Conservation (phyloP, 2,888 invertebrate species). For the Erannis defoliaria region DNA sequence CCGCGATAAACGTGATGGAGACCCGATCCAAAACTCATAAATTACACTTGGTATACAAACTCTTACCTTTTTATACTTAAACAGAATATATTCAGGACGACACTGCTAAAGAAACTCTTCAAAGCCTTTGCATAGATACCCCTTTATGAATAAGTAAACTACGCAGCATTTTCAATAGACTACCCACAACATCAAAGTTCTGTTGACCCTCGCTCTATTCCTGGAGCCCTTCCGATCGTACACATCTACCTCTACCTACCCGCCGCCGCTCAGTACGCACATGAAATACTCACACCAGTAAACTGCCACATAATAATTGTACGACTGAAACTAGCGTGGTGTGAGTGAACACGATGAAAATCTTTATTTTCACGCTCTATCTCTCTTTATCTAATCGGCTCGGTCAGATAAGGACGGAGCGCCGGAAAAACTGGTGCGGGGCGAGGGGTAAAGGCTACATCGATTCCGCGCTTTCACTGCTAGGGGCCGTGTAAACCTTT, state of each 20-base stretch:
- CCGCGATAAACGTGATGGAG: conserved; percentile 55
- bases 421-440: conserved; percentile 86
- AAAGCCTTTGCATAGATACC: conserved; percentile 40
- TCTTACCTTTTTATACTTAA: conserved; percentile 37
- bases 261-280: conserved; percentile 57
- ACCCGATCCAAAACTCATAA: conserved; percentile 56
- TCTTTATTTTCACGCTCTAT: conserved; percentile 87
- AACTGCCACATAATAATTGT: conserved; percentile 71
- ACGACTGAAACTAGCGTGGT: conserved; percentile 74
- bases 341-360: conserved; percentile 87
- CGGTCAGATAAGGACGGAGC: conserved; percentile 85
- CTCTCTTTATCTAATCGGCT: conserved; percentile 86
- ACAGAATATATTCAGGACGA: conserved; percentile 37
- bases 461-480: conserved; percentile 87
- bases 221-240: conserved; percentile 68
- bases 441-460: conserved; percentile 86
- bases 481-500: conserved; percentile 87
- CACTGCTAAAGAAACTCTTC: conserved; percentile 36
- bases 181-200: conserved; percentile 68
- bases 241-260: conserved; percentile 50
- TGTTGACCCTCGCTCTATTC: conserved; percentile 78
- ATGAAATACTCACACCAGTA: conserved; percentile 69
- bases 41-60: conserved; percentile 47
- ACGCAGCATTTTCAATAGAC: conserved; percentile 62
- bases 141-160: conserved; percentile 62